Conservation (phyloP, 2,797 vertebrate genomes). For the Pachyuromys duprasi region DNA sequence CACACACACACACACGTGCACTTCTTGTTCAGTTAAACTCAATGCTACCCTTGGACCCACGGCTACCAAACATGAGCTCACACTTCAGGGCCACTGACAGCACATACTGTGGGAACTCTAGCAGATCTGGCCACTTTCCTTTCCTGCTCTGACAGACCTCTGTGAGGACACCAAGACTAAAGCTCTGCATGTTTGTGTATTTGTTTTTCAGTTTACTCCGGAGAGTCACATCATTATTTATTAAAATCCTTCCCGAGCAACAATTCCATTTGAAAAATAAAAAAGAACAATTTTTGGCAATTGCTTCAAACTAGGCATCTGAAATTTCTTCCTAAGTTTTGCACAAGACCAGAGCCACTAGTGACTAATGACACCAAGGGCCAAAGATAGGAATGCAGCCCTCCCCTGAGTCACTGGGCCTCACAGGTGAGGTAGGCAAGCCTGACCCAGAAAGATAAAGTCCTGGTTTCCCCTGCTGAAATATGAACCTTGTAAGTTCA, state of each 20-base stretch:
- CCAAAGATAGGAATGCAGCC: neutral
- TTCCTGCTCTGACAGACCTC: neutral
- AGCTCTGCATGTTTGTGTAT: neutral
- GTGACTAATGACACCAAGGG: neutral
- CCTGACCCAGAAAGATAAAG: neutral
- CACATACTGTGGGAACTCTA: neutral
- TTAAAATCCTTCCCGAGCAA: slow-evolving; percentile 40
- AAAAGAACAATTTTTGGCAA: slow-evolving; percentile 38
- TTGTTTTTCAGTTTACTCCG: neutral
- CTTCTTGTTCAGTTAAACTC: slow-evolving; percentile 1
- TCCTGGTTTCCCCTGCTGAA: neutral
- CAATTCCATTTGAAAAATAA: slow-evolving; percentile 37
- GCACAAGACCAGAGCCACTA: neutral
- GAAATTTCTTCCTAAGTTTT: slow-evolving; percentile 15
- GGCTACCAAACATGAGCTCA: neutral
- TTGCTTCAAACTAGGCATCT: neutral
- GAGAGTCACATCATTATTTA: neutral
- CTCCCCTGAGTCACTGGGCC: neutral
- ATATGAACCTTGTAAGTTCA: neutral
- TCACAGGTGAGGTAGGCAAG: neutral
- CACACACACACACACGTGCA: neutral
- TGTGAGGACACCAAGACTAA: neutral
- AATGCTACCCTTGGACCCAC: neutral
- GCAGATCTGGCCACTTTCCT: neutral
- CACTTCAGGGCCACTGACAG: neutral